A percentile compares a stretch with the other conserved stretches of the same genome.
phyloP scores from a whole-genome alignment of 2,113 vertebrate genomes.

The Crocuta crocuta region DNA sequence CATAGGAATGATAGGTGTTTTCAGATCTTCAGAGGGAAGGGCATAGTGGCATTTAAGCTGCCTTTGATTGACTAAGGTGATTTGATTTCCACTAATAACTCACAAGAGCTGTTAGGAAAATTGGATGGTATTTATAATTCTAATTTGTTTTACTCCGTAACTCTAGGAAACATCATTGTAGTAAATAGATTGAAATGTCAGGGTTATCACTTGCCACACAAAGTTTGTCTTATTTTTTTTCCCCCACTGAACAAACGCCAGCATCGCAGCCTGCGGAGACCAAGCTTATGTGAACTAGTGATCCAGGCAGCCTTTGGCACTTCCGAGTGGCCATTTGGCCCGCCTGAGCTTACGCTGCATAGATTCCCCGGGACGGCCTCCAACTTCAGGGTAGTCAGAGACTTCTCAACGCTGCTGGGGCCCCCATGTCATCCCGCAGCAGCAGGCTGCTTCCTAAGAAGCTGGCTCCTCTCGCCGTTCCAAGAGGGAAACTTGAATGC shows the following conservation, averaged over 20 bases:
- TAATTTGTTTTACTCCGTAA: constrained; percentile 80
- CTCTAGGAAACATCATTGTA: constrained; percentile 75
- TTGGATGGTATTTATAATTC: constrained; percentile 79
- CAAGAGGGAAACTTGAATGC: constrained; percentile 81
- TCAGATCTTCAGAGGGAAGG: constrained; percentile 57
- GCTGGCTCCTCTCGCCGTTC: constrained; percentile 71
- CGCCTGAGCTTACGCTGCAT: constrained; percentile 28
- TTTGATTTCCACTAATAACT: constrained; percentile 75
- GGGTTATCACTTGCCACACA: constrained; percentile 72
- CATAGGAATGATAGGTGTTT: neutral
- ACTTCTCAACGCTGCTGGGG: constrained; percentile 75
- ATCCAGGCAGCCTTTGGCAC: constrained; percentile 83
- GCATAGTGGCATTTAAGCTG: constrained; percentile 45
- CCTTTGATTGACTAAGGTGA: constrained; percentile 70
- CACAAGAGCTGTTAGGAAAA: constrained; percentile 78
- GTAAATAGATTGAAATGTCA: constrained; percentile 84
- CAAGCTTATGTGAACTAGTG: constrained; percentile 76
- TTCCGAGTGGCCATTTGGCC: constrained; percentile 80
- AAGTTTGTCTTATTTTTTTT: constrained; percentile 78
- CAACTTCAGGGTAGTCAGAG: constrained; percentile 71
- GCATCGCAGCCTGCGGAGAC: constrained; percentile 77
- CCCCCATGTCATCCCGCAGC: constrained; percentile 35
- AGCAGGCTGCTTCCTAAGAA: constrained; percentile 84
- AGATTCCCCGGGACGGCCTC: constrained; percentile 80
- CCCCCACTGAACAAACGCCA: constrained; percentile 82